These are phyloP conservation scores for Erinaceus europaeus DNA, from an alignment of 2,113 vertebrate genomes.

Conservation along the genomic window DNA sequence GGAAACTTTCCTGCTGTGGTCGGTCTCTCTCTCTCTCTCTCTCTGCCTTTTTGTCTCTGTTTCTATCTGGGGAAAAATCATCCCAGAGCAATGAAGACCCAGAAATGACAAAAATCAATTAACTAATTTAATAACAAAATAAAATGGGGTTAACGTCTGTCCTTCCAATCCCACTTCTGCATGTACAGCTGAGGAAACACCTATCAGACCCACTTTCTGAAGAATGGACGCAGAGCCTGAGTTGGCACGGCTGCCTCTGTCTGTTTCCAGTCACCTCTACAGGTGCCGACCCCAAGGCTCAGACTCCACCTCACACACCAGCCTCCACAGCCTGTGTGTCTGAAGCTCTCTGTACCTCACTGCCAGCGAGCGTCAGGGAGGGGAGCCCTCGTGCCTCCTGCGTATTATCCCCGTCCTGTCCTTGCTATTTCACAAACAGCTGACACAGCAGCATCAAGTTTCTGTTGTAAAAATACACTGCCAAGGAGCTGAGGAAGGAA, in stretches of 20 bases:
- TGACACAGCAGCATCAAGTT: background rate
- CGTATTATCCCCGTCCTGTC: background rate
- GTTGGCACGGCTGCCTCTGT: background rate
- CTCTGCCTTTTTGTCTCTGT: too few species aligned
- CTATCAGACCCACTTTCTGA: background rate
- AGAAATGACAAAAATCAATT: too few species aligned
- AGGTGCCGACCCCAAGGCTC: background rate
- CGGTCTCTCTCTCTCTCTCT: too few species aligned
- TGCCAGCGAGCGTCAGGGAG: too few species aligned
- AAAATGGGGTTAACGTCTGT: too few species aligned
- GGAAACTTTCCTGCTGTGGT: too few species aligned
- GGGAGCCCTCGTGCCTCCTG: background rate
- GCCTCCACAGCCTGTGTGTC: rapidly evolving
- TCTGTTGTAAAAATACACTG: background rate
- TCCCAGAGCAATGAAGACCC: too few species aligned
- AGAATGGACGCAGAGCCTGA: too few species aligned
- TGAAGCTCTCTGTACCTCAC: rapidly evolving
- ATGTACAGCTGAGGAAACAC: background rate
- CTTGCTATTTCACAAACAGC: background rate
- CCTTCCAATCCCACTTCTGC: background rate
- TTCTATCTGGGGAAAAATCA: too few species aligned
- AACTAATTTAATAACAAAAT: too few species aligned
- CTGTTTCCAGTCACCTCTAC: background rate
- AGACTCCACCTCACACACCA: background rate
- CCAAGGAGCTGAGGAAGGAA: background rate